A percentile compares a stretch with the other conserved stretches of the same genome.
phyloP scores from a whole-genome alignment of 2,113 vertebrate genomes.

The Phoxinus phoxinus region DNA sequence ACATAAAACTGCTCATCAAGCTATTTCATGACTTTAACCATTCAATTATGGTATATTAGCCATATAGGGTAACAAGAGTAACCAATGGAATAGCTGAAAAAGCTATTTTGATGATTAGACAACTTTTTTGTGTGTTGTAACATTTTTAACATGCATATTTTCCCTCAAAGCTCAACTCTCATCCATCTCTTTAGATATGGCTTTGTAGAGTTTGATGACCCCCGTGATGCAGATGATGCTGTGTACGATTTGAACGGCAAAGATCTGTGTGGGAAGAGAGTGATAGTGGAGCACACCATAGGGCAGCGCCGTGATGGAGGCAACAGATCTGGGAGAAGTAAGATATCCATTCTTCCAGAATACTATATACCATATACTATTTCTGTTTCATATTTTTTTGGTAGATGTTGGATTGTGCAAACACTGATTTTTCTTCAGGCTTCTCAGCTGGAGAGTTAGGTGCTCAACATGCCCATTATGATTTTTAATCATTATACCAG shows the following conservation, averaged over 20 bases:
- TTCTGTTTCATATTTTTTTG: neutral
- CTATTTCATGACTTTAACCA: neutral
- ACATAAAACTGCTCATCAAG: neutral
- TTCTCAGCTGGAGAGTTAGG: constrained; percentile 7
- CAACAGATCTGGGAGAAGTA: constrained; percentile 75
- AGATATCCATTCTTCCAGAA: neutral
- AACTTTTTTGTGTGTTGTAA: neutral
- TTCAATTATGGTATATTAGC: no score
- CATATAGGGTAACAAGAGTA: no score
- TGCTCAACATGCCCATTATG: neutral
- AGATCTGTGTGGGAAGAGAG: constrained; percentile 92
- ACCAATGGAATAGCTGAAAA: neutral
- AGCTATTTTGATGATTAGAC: neutral
- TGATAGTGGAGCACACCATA: constrained; percentile 80
- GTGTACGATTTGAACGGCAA: constrained; percentile 97
- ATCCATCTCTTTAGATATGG: constrained; percentile 81
- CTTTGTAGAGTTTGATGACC: constrained; percentile 97
- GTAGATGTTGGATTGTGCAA: neutral
- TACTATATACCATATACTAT: neutral
- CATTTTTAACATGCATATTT: no score
- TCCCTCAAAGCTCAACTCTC: neutral
- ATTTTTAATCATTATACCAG: no score
- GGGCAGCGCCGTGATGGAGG: constrained; percentile 87
- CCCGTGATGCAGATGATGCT: constrained; percentile 93
- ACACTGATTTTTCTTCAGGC: neutral